These are phyloP conservation scores for Pontoporia blainvillei DNA, from an alignment of 2,113 vertebrate genomes.

Conservation along the genomic window DNA sequence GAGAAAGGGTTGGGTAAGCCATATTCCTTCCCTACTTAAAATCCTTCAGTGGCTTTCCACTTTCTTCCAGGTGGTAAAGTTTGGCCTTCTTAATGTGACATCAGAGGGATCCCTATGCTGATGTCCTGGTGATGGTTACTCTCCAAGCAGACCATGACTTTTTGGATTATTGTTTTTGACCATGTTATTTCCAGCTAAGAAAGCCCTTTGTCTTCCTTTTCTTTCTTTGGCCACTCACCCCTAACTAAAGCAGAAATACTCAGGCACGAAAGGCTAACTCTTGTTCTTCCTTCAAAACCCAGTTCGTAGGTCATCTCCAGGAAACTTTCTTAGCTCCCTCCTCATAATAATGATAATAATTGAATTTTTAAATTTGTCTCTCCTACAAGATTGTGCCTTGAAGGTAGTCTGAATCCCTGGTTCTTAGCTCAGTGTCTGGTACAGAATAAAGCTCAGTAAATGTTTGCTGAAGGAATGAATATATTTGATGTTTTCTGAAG, in stretches of 20 bases:
- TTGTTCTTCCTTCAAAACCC: not conserved
- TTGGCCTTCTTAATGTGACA: not conserved
- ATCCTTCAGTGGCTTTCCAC: not conserved
- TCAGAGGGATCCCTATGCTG: not conserved
- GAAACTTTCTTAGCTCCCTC: not conserved
- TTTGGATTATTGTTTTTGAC: constrained; percentile 17
- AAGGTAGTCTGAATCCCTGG: not conserved
- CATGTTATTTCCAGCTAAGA: not conserved
- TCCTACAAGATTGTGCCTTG: not conserved
- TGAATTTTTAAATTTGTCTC: not conserved
- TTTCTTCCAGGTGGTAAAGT: not conserved
- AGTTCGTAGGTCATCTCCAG: not conserved
- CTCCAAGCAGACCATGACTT: not conserved
- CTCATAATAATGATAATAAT: not conserved
- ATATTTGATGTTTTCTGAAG: constrained; percentile 5
- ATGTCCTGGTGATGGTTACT: not conserved
- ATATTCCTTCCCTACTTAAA: not conserved
- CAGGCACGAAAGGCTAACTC: not conserved
- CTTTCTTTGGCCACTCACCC: not conserved
- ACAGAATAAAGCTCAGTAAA: not conserved
- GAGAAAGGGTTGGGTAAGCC: not conserved
- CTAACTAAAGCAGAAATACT: not conserved
- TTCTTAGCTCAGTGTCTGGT: not conserved
- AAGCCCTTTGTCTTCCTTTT: not conserved
- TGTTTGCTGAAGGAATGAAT: not conserved